Conservation (phyloP, 1,140 invertebrate species). For the Achroia grisella region DNA sequence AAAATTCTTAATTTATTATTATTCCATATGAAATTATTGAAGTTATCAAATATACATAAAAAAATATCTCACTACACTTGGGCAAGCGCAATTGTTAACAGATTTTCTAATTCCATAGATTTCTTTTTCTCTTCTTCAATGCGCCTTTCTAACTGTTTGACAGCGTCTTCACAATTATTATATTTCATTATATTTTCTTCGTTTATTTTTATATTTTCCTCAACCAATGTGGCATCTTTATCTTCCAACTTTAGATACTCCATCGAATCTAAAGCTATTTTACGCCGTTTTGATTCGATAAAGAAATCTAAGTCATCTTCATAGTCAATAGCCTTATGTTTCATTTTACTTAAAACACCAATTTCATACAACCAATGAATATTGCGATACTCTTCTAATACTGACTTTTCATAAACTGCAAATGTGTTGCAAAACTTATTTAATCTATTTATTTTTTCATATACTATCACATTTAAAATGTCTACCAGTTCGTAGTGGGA, state of each 20-base stretch:
- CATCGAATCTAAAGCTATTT: conserved; percentile 38
- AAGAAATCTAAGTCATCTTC: conserved; percentile 54
- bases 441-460: conserved; percentile 64
- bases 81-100: conserved; percentile 43
- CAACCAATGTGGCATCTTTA: conserved; percentile 44
- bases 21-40: too few species aligned
- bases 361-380: conserved; percentile 57
- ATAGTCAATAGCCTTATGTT: conserved; percentile 43
- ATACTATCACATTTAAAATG: conserved; percentile 63
- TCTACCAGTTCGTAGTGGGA: conserved; percentile 54
- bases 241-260: conserved; percentile 49
- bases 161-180: conserved; percentile 36
- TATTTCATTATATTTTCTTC: conserved; percentile 41
- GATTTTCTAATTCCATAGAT: conserved; percentile 55
- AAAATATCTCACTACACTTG: conserved; percentile 18
- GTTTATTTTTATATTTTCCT: conserved; percentile 40
- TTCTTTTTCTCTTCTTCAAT: conserved; percentile 57
- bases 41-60: conserved; percentile 1
- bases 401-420: conserved; percentile 55
- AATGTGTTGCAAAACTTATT: conserved; percentile 49
- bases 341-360: conserved; percentile 32
- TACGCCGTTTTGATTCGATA: conserved; percentile 50
- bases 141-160: conserved; percentile 47
- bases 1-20: too few species aligned
- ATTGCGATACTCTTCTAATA: conserved; percentile 49